phyloP scores from a whole-genome alignment of 53 echinoderm and acorn worm genomes.

The Apostichopus leukothele region DNA sequence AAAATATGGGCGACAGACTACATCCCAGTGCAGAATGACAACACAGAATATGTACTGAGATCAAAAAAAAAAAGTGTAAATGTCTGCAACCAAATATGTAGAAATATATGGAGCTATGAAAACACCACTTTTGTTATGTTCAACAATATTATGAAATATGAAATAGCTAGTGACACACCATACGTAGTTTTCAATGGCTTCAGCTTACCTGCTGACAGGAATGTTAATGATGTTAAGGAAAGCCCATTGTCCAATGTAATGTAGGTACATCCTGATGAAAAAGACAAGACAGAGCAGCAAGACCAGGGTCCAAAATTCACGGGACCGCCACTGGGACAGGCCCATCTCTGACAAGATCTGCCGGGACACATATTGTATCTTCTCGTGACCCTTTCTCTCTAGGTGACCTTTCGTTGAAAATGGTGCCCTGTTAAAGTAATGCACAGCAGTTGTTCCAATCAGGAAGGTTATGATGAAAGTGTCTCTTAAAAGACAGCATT shows the following conservation, averaged over 20 bases:
- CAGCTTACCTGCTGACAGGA: slow-evolving; percentile 90
- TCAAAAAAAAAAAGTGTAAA: too few species aligned
- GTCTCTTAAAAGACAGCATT: too few species aligned
- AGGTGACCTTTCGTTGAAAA: slow-evolving; percentile 93
- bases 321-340: slow-evolving; percentile 94
- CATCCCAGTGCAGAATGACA: too few species aligned
- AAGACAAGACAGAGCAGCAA: slow-evolving; percentile 82
- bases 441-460: too few species aligned
- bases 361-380: slow-evolving; percentile 87
- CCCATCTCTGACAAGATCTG: slow-evolving; percentile 93
- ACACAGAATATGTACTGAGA: too few species aligned
- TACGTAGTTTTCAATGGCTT: too few species aligned
- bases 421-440: slow-evolving; percentile 56
- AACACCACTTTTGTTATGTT: slow-evolving; percentile 78
- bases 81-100: slow-evolving; percentile 69
- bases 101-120: slow-evolving; percentile 73
- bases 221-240: slow-evolving; percentile 91
- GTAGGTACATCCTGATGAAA: slow-evolving; percentile 87
- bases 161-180: background rate
- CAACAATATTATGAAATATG: slow-evolving; percentile 53
- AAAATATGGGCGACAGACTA: too few species aligned
- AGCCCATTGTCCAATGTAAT: slow-evolving; percentile 94
- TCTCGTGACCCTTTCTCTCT: slow-evolving; percentile 82
- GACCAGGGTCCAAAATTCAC: slow-evolving; percentile 96
- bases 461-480: too few species aligned